phyloP scores from a whole-genome alignment of 2,113 vertebrate species.

The Halichoeres trimaculatus region DNA sequence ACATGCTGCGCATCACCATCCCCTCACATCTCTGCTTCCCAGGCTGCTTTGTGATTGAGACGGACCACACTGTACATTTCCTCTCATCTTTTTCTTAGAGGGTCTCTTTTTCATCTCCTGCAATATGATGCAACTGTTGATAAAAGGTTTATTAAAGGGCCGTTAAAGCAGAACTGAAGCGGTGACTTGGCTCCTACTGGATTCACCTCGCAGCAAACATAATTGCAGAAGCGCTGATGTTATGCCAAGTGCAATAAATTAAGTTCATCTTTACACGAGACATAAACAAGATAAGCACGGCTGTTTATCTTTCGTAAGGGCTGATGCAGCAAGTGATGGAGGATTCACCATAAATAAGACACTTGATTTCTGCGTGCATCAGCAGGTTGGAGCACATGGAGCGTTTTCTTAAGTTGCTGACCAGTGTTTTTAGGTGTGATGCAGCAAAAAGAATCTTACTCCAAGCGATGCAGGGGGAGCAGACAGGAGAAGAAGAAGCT shows the following conservation, averaged over 20 bases:
- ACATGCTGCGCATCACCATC: not conserved
- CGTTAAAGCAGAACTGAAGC: not conserved
- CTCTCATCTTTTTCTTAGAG: conserved; percentile 6
- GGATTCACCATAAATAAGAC: conserved; percentile 35
- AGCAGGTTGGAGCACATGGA: conserved; percentile 39
- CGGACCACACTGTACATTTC: conserved; percentile 2
- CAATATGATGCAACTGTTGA: conserved; percentile 16
- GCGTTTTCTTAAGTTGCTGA: conserved; percentile 57
- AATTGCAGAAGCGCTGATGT: conserved; percentile 16
- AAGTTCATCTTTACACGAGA: conserved; percentile 5
- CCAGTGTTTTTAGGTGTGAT: conserved; percentile 43
- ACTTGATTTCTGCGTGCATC: conserved; percentile 25
- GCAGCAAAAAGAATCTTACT: conserved; percentile 36
- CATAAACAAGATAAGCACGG: conserved; percentile 24
- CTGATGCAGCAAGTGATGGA: conserved; percentile 35
- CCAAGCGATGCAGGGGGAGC: conserved; percentile 4
- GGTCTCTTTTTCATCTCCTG: conserved; percentile 2
- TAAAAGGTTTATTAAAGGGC: conserved; percentile 3
- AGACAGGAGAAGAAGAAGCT: not conserved
- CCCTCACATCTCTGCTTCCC: conserved; percentile 8
- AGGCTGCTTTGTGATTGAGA: not conserved
- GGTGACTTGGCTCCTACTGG: not conserved
- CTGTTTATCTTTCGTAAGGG: conserved; percentile 25
- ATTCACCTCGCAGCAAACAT: not conserved
- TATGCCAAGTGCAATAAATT: conserved; percentile 16